Evolutionary conservation across 1,140 invertebrate species (phyloP).

Genomic region (Holotrichia oblita): DNA sequence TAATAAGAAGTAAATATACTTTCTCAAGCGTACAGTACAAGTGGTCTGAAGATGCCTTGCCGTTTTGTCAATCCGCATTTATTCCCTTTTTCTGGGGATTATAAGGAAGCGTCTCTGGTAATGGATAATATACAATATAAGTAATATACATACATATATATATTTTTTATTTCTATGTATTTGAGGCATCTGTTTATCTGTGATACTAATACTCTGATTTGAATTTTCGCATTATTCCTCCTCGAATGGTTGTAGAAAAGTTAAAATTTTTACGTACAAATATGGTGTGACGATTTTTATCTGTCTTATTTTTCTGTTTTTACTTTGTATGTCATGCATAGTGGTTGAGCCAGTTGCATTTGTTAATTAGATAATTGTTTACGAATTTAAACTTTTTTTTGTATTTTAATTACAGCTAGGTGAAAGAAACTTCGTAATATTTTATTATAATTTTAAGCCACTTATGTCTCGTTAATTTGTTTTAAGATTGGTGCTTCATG

Average conservation of each 20-base stretch:
- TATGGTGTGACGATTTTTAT: not conserved
- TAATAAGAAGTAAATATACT: not conserved
- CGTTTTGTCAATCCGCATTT: slow-evolving; percentile 24
- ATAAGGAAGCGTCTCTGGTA: not conserved
- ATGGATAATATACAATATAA: slow-evolving; percentile 22
- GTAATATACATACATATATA: slow-evolving; percentile 12
- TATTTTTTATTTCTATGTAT: slow-evolving; percentile 31
- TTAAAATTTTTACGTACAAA: not conserved
- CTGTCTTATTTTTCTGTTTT: not conserved
- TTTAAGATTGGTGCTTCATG: too few relatives aligned
- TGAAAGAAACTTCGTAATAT: too few relatives aligned
- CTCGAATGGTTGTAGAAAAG: slow-evolving; percentile 19
- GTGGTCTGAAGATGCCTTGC: slow-evolving; percentile 38
- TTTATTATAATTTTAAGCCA: too few relatives aligned
- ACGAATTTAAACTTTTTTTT: too few relatives aligned
- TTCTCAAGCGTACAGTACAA: slow-evolving; percentile 36
- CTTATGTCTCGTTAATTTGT: too few relatives aligned
- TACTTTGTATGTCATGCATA: not conserved
- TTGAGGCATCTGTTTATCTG: slow-evolving; percentile 41
- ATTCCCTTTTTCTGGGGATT: not conserved
- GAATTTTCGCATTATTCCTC: not conserved
- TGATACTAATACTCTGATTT: slow-evolving; percentile 37
- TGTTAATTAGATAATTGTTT: too few relatives aligned
- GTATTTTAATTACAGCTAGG: too few relatives aligned
- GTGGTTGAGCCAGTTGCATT: not conserved